Evolutionary conservation across 2,797 vertebrate genomes (phyloP).

Genomic region (Tinamus major): DNA sequence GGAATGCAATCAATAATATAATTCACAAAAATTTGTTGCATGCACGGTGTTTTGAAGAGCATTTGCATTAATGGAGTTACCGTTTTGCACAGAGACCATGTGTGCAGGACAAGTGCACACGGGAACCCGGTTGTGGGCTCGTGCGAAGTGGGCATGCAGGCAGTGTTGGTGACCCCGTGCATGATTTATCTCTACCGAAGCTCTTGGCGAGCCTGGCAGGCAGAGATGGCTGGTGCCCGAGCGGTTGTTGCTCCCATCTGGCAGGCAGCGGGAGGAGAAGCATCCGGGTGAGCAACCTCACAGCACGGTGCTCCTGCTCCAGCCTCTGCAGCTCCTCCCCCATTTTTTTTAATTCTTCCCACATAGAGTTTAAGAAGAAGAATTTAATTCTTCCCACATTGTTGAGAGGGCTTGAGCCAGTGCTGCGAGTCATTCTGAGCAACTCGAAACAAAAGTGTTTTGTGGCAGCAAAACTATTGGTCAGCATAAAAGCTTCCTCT

Average conservation of each 20-base stretch:
- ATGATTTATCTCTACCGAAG: not conserved
- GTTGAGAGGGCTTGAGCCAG: not conserved
- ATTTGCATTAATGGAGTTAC: not conserved
- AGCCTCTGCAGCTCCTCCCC: not conserved
- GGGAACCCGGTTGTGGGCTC: not conserved
- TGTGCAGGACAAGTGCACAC: not conserved
- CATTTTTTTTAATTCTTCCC: not conserved
- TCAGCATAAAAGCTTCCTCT: not conserved
- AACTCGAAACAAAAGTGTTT: not conserved
- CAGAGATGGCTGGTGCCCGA: not conserved
- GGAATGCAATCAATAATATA: not conserved
- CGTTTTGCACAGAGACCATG: not conserved
- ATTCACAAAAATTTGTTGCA: not conserved
- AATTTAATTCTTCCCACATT: not conserved
- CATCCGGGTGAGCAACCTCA: not conserved
- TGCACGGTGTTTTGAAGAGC: not conserved
- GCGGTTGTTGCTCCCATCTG: conserved; percentile 57
- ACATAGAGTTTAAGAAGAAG: not conserved
- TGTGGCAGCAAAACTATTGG: not conserved
- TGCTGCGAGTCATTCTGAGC: not conserved
- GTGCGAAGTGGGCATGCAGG: not conserved
- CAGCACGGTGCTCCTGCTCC: not conserved
- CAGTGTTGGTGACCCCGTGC: not conserved
- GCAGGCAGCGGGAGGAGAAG: conserved; percentile 7
- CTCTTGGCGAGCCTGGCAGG: not conserved